These are phyloP conservation scores for Brachionus sp. DNA, from an alignment of 1,140 invertebrate genomes.

Conservation along the genomic window DNA sequence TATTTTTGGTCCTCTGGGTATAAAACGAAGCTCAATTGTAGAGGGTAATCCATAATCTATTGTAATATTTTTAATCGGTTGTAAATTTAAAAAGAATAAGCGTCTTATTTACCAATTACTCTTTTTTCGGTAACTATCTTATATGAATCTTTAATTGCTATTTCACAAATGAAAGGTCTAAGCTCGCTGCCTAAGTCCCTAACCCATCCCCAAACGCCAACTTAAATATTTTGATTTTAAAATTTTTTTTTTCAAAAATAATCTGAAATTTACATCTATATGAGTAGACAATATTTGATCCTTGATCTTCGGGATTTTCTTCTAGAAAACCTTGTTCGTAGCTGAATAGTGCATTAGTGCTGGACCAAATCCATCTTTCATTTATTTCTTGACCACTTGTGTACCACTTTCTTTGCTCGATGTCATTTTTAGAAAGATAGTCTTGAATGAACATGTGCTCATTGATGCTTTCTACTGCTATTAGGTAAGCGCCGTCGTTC, in stretches of 20 bases:
- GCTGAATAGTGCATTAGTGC: conserved; percentile 24
- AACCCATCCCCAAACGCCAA: conserved; percentile 47
- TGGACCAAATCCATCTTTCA: conserved; percentile 13
- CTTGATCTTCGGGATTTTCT: conserved; percentile 13
- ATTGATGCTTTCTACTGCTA: conserved; percentile 22
- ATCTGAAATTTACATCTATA: conserved; percentile 15
- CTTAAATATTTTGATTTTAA: not conserved
- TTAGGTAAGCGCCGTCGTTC: conserved; percentile 21
- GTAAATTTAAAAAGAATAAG: not conserved
- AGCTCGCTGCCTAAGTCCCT: conserved; percentile 19
- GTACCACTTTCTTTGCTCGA: conserved; percentile 20
- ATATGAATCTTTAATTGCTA: conserved; percentile 60
- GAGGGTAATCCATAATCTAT: conserved; percentile 46
- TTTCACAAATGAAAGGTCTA: conserved; percentile 80
- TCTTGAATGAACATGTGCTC: conserved; percentile 45
- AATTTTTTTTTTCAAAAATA: not conserved
- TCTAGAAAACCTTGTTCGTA: conserved; percentile 41
- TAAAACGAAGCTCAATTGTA: conserved; percentile 68
- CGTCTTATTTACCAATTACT: conserved; percentile 49
- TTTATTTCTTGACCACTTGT: conserved; percentile 41
- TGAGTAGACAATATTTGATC: conserved; percentile 36
- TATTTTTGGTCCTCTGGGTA: conserved; percentile 81
- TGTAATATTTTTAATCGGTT: not conserved
- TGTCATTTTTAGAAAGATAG: conserved; percentile 31
- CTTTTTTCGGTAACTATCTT: conserved; percentile 51